A percentile compares a stretch with the other conserved stretches of the same genome.
These are phyloP conservation scores for Smutsia temminckii DNA, from an alignment of 2,797 vertebrate species.

Conservation along the genomic window DNA sequence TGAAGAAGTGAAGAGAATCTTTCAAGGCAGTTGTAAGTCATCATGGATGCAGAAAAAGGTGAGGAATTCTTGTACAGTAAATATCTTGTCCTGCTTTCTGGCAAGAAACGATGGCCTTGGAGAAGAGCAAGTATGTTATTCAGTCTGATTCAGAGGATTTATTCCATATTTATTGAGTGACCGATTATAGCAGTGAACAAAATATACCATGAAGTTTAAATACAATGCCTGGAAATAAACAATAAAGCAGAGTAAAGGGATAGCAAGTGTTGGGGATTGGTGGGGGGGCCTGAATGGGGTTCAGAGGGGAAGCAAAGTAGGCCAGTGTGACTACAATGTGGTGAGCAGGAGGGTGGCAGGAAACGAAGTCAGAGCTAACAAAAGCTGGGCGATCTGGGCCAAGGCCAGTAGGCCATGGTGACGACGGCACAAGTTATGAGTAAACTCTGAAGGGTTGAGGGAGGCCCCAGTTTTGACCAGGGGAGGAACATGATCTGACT, in stretches of 20 bases:
- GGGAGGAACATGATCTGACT: background rate
- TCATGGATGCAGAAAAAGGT: background rate
- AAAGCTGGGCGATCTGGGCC: background rate
- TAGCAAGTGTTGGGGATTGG: background rate
- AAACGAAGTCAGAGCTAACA: background rate
- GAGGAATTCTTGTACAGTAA: background rate
- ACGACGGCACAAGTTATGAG: background rate
- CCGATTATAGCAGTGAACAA: background rate
- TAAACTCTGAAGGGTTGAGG: background rate
- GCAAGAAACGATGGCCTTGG: background rate
- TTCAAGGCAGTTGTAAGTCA: background rate
- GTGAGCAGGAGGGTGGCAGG: background rate
- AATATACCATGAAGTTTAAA: background rate
- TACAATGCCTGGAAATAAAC: background rate
- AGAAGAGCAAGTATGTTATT: background rate
- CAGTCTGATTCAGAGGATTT: background rate
- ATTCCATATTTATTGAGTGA: background rate
- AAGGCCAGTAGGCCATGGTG: background rate
- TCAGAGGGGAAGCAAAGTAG: background rate
- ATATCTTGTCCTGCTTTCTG: background rate
- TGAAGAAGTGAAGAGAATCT: background rate
- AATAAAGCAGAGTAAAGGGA: background rate
- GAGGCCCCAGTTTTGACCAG: background rate
- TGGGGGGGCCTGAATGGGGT: background rate
- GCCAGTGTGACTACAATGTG: background rate